Evolutionary conservation across 2,888 invertebrate genomes (phyloP).

Genomic region (Laothoe populi): DNA sequence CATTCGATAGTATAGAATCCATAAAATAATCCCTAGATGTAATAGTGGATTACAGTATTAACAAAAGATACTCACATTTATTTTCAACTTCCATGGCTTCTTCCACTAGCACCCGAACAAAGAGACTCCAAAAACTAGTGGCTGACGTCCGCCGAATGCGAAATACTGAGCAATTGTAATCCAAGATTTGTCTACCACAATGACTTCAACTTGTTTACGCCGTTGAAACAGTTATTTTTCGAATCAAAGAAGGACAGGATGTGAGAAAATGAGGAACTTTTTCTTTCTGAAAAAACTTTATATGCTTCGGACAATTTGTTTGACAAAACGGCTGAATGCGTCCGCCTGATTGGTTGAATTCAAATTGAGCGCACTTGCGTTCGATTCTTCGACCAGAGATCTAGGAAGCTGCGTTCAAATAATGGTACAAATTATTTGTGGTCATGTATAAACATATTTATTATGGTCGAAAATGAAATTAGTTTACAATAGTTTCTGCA

Average conservation of each 20-base stretch:
- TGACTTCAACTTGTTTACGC: slow-evolving; percentile 51
- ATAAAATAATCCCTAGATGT: background rate
- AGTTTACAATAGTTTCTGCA: no score
- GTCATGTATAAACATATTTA: background rate
- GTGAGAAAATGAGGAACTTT: slow-evolving; percentile 52
- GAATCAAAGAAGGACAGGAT: slow-evolving; percentile 59
- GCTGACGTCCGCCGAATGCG: slow-evolving; percentile 54
- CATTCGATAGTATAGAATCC: background rate
- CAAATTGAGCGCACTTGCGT: slow-evolving; percentile 61
- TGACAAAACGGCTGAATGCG: slow-evolving; percentile 61
- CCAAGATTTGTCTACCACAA: slow-evolving; percentile 42
- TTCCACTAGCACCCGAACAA: slow-evolving; percentile 38
- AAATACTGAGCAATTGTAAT: slow-evolving; percentile 53
- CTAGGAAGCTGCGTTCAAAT: slow-evolving; percentile 54
- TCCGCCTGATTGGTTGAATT: slow-evolving; percentile 65
- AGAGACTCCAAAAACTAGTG: slow-evolving; percentile 36
- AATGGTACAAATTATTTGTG: slow-evolving; percentile 17
- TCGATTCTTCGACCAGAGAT: slow-evolving; percentile 60
- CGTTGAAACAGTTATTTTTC: slow-evolving; percentile 71
- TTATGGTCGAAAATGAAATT: slow-evolving; percentile 26
- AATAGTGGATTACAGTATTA: slow-evolving; percentile 28
- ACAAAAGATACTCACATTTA: slow-evolving; percentile 65
- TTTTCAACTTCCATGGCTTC: slow-evolving; percentile 73
- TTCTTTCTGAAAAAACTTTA: slow-evolving; percentile 51
- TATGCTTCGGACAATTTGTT: slow-evolving; percentile 40